Evolutionary conservation across 2,888 invertebrate genomes (phyloP).

Genomic region (Allygus modestus): DNA sequence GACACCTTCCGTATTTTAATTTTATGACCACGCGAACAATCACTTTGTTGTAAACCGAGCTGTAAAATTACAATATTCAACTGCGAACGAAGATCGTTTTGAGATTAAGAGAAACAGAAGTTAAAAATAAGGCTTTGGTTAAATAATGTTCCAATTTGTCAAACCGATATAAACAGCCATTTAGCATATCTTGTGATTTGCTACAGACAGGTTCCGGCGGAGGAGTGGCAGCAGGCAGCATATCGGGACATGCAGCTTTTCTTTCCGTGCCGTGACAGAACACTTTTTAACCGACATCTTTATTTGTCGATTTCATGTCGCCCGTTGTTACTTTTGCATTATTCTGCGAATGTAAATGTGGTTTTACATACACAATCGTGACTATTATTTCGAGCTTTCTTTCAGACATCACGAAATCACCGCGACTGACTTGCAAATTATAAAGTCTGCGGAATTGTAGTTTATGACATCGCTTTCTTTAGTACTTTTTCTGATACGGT

Average conservation of each 20-base stretch:
- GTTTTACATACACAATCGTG: slow-evolving; percentile 30
- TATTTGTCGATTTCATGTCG: slow-evolving; percentile 37
- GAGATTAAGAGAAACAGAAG: slow-evolving; percentile 5
- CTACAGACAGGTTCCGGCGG: neutral
- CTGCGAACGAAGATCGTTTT: neutral
- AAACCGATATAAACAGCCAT: slow-evolving; percentile 4
- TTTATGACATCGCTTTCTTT: neutral
- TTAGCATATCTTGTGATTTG: slow-evolving; percentile 16
- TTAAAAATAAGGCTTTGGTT: neutral
- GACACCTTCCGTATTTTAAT: slow-evolving; percentile 21
- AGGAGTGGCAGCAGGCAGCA: neutral
- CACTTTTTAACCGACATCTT: slow-evolving; percentile 47
- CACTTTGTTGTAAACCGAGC: slow-evolving; percentile 27
- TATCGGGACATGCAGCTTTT: slow-evolving; percentile 6
- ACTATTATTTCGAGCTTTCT: slow-evolving; percentile 22
- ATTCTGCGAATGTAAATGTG: slow-evolving; percentile 31
- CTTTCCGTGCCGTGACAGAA: slow-evolving; percentile 15
- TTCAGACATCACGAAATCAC: neutral
- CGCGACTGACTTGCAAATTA: slow-evolving; percentile 2
- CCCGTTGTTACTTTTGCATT: slow-evolving; percentile 17
- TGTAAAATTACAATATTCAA: slow-evolving; percentile 27
- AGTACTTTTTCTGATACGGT: too few relatives aligned
- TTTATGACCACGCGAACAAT: slow-evolving; percentile 22
- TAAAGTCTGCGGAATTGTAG: neutral
- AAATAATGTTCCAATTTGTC: slow-evolving; percentile 15